Evolutionary conservation across 2,888 invertebrate genomes (phyloP), one percentile per base, ranked within the genome.

Genomic region (Nipponacmea schrenckii): DNA sequence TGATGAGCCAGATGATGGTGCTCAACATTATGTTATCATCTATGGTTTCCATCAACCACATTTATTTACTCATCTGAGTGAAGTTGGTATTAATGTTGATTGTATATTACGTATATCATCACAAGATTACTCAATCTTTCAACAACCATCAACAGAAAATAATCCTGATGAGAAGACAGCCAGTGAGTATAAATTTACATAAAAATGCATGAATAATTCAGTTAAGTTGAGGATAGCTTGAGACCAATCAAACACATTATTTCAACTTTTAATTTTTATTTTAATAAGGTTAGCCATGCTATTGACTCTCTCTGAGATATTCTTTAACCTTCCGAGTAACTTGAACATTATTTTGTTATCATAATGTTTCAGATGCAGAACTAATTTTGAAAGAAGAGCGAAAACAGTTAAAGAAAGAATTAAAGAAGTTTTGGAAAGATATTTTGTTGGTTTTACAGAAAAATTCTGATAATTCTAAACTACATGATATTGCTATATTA

Each of bases 1-100:
- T 85, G 89, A 89, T 83, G 89, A 89, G 71, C 89, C 89, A 20
- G 87, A 87, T 75, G 88, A 89, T 78, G 89, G 89, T 5, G 82
- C 87, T 5, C 76, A 87, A n/a, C 85, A 85, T 70, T 89, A 89
- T 79, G 77, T 88, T 62, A 73, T 89, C 8, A 74, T 89, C 7
- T 75, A 81, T 67, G 89, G 89, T 12, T 88, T 88, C 75, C 81
- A 85, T 72, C 77, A 82, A 31, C 84, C 87, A 1, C 82, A 84
- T 64, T 71, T 89, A 31, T 77, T 87, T 68, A 73, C 79, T 44
- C 80, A 81, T 8, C 76, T 89, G 64, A 80, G 85, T 31, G 87
- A 87, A 68, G 77, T 88, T n/a, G 81, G 83, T 8, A 77, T 88
- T 69, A 79, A 77, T 70, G 81, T 88, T 12, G 83, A 85, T 67